A percentile compares a stretch with the other conserved stretches of the same genome.
Conservation (phyloP, 1,140 invertebrate species). For the Scaptomyza pallida region DNA sequence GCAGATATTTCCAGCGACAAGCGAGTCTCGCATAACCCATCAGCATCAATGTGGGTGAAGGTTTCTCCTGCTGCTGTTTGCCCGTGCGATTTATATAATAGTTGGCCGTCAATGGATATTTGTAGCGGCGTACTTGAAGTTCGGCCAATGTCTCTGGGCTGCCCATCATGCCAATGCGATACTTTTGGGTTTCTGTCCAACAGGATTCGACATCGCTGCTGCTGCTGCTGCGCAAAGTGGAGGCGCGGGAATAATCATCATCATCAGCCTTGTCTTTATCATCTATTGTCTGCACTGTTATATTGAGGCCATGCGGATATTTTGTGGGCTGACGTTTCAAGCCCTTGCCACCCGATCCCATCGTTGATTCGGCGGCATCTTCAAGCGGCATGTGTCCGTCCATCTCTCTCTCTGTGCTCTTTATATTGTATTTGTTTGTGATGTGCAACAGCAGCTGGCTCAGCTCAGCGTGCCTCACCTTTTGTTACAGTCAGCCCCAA, state of each 20-base stretch:
- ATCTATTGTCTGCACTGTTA: slow-evolving; percentile 71
- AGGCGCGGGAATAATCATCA: slow-evolving; percentile 65
- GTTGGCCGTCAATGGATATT: slow-evolving; percentile 76
- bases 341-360: slow-evolving; percentile 32
- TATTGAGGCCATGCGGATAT: slow-evolving; percentile 76
- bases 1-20: slow-evolving; percentile 77
- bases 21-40: slow-evolving; percentile 63
- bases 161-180: slow-evolving; percentile 69
- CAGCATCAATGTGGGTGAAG: slow-evolving; percentile 54
- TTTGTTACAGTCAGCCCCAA: slow-evolving; percentile 35
- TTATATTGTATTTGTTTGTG: no score
- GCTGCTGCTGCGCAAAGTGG: slow-evolving; percentile 44
- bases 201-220: slow-evolving; percentile 49
- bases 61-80: slow-evolving; percentile 34
- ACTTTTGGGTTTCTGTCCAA: slow-evolving; percentile 70
- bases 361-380: slow-evolving; percentile 41
- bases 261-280: slow-evolving; percentile 43
- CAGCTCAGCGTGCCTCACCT: slow-evolving; percentile 38
- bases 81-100: slow-evolving; percentile 66
- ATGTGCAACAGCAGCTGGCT: slow-evolving; percentile 5
- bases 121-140: slow-evolving; percentile 77
- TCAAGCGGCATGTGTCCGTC: slow-evolving; percentile 58
- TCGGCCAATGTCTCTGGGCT: slow-evolving; percentile 75
- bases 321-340: slow-evolving; percentile 74
- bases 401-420: slow-evolving; percentile 24